These are phyloP conservation scores for Bambusicola thoracicus DNA, from an alignment of 2,113 vertebrate genomes.

Conservation along the genomic window DNA sequence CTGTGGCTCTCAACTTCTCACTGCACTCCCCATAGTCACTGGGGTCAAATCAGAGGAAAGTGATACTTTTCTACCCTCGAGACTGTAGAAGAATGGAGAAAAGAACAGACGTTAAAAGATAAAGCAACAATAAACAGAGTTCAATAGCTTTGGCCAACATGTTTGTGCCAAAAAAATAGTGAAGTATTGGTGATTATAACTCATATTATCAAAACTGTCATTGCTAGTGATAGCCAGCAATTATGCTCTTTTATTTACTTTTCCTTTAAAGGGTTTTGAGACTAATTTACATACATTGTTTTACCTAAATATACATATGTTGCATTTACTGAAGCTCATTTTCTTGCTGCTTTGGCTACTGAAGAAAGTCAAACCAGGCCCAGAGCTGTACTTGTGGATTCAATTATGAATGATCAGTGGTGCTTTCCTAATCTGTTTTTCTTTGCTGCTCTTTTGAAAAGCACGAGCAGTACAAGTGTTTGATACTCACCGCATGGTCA, in stretches of 20 bases:
- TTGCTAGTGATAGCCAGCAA: not conserved
- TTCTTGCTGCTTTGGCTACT: not conserved
- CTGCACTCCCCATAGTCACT: not conserved
- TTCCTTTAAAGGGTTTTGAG: not conserved
- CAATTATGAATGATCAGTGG: not conserved
- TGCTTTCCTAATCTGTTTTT: not conserved
- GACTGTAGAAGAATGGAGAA: not conserved
- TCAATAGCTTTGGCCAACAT: not conserved
- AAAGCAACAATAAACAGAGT: not conserved
- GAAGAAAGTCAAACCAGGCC: not conserved
- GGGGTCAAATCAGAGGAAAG: not conserved
- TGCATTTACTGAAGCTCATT: fast-evolving
- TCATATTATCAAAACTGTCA: not conserved
- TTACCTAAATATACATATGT: not conserved
- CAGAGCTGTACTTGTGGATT: not conserved
- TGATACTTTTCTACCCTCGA: fast-evolving
- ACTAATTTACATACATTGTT: not conserved
- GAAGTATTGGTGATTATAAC: not conserved
- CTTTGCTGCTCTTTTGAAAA: not conserved
- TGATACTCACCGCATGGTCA: fast-evolving
- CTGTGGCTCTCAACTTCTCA: not conserved
- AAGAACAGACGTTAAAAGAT: not conserved
- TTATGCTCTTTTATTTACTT: not conserved
- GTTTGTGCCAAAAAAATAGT: not conserved
- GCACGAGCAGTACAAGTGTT: not conserved